Percentiles rank a stretch among this genome's conserved stretches.
phyloP scores from a whole-genome alignment of 2,113 vertebrate species.

The Clupea harengus region DNA sequence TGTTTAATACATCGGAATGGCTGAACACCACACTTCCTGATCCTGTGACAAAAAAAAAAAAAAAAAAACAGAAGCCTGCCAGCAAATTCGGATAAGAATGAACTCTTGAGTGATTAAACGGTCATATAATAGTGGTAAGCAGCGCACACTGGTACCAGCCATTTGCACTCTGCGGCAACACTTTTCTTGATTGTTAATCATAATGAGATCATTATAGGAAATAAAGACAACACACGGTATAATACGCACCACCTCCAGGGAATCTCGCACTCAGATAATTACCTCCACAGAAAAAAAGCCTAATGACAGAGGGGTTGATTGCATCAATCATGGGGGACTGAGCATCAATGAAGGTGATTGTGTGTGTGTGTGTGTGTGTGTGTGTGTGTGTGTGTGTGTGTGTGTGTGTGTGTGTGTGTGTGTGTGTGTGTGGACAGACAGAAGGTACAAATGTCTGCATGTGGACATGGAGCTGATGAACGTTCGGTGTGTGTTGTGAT shows the following conservation, averaged over 20 bases:
- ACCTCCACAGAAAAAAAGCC: not conserved
- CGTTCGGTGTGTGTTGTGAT: not conserved
- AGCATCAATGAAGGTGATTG: not conserved
- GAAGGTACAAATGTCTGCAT: not conserved
- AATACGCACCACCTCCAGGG: not conserved
- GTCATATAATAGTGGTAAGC: not conserved
- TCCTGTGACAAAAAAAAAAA: not conserved
- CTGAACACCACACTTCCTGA: not conserved
- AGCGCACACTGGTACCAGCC: not conserved
- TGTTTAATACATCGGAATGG: not conserved
- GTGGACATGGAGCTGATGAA: not conserved
- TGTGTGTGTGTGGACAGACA: not conserved
- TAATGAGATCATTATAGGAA: constrained; percentile 14
- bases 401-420: not conserved
- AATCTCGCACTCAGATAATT: not conserved
- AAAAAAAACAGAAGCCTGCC: not conserved
- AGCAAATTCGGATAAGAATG: not conserved
- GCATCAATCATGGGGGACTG: not conserved
- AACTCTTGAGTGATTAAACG: not conserved
- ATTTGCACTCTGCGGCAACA: not conserved
- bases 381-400: not conserved
- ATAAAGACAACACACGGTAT: not conserved
- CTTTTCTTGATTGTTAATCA: constrained; percentile 18
- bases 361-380: not conserved
- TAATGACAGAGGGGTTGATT: constrained; percentile 12